Conservation (phyloP, 2,113 vertebrate species). For the Mixornis gularis region DNA sequence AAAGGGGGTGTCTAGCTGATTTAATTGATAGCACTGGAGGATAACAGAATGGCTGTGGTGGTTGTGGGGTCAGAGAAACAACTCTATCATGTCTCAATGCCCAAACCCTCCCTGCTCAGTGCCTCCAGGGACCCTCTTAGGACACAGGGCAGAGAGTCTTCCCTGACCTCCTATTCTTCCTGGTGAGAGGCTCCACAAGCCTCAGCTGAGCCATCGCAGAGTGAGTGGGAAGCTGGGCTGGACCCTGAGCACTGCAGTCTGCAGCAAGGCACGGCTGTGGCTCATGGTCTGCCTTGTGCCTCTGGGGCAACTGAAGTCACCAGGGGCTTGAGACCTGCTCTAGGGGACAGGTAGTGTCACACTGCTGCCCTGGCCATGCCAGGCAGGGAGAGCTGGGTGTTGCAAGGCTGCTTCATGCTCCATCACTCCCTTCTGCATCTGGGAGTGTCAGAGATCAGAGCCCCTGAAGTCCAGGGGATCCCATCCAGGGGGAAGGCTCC, state of each 20-base stretch:
- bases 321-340: background rate
- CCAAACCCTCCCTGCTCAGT: background rate
- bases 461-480: background rate
- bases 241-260: background rate
- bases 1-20: background rate
- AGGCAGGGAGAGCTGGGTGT: background rate
- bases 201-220: background rate
- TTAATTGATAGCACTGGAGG: background rate
- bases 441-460: background rate
- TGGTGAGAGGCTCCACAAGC: background rate
- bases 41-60: accelerated
- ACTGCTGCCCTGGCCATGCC: background rate
- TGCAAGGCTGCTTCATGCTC: background rate
- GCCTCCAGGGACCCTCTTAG: background rate
- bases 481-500: background rate
- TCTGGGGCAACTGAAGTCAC: background rate
- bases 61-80: background rate
- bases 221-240: background rate
- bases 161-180: accelerated
- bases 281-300: background rate
- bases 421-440: background rate
- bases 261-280: accelerated
- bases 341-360: background rate
- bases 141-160: background rate
- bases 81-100: background rate